Base-by-base conservation (phyloP, 2,797 vertebrate genomes). In the Champsocephalus gunnari region DNA sequence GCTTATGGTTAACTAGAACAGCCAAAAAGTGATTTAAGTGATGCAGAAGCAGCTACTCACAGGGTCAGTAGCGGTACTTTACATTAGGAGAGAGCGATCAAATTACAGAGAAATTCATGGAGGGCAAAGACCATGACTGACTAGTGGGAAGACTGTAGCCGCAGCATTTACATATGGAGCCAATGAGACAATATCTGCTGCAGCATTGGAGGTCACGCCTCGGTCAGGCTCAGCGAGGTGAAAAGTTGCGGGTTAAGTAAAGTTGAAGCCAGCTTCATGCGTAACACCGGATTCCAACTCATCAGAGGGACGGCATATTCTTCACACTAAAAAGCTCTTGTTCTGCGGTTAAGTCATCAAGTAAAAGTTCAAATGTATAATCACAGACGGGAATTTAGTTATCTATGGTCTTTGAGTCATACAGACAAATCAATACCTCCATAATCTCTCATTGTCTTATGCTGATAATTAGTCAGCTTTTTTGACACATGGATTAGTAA, bases 81-180 rank as follows among this genome's bases (percentile, higher is more conserved):
- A 63, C 66, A 67, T 70, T 71, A 72, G 7, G 45, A 75, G 59
- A 47, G 57, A 68, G 66, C n/a, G 81, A 83, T 86, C 63, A 69
- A 60, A 79, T 86, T 85, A 71, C 81, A 80, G 81, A 51, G 9
- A 81, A 71, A 86, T 82, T 80, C 80, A 73, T 21, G 17, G 48
- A 74, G 73, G 58, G 73, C 69, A 84, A 63, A 71, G 79, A 78
- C 75, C 66, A 21, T 77, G 79, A 75, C 82, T 73, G 76, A 69
- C 55, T 43, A 44, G 57, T 10, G 43, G 66, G 73, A 62, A 54
- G 55, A 49, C 69, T 71, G 75, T 12, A 76, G 71, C 74, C 8
- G 78, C 76, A 73, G 72, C 81, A 80, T 87, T 87, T 88, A 85
- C 84, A 85, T 81, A 83, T 66, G 82, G 80, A 87, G 80, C 71